Evolutionary conservation across 1,140 invertebrate species (phyloP), one percentile per base, ranked within the genome.

Genomic region (Prorops nasuta): DNA sequence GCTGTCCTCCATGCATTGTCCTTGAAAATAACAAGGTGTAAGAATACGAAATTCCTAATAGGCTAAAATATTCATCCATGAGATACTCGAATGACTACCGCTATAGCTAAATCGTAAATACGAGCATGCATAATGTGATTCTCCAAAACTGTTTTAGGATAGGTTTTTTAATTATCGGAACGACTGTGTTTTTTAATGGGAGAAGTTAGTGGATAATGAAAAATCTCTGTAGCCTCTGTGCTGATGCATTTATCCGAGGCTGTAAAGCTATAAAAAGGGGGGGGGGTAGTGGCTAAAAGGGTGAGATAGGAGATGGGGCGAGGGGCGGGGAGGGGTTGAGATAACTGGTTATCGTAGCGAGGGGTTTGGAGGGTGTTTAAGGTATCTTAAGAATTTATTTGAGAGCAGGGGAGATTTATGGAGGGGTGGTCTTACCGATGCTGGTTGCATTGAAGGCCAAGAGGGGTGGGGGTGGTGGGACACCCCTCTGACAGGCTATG

Each of bases 381-480:
- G n/a, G n/a, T n/a, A n/a, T n/a, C n/a, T n/a, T n/a, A n/a, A n/a
- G n/a, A n/a, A n/a, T n/a, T n/a, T n/a, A n/a, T n/a, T n/a, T n/a
- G n/a, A n/a, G n/a, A n/a, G n/a, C n/a, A 9, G 3, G 34, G 15
- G 34, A 7, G 34, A 35, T 4, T 7, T 10, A 35, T 10, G 18
- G 18, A 38, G 36, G 1, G 9, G 2, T 9, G n/a, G 35, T 3
- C 71, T 77, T 71, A 82, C 80, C 80, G 60, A 75, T 80, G 56
- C 77, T 78, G 34, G 80, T 82, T 41, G 79, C 79, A 62, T 82
- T 82, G 67, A 81, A 81, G 48, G 79, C 78, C 63, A 80, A 68
- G 64, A 70, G 75, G 51, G 66, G 72, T 49, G 56, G 66, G 16
- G 67, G 68, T 48, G 64, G 75, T 40, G 67, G 71, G 66, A 79